Conservation (phyloP, 2,113 vertebrate genomes). For the Dasyornis broadbenti region DNA sequence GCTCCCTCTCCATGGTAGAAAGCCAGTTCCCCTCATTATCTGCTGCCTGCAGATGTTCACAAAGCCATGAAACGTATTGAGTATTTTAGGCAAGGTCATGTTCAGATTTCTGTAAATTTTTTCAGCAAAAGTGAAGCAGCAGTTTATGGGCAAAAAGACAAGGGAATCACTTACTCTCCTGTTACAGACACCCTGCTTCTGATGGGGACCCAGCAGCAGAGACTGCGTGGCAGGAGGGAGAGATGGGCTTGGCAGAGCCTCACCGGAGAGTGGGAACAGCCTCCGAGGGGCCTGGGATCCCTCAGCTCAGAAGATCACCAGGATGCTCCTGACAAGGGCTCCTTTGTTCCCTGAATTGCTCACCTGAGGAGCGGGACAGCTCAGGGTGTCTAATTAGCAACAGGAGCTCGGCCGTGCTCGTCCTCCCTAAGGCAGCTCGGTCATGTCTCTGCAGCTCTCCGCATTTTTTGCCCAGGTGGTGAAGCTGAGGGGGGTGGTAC, state of each 20-base stretch:
- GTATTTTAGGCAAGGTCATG: neutral
- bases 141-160: neutral
- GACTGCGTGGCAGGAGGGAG: neutral
- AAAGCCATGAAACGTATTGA: neutral
- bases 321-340: neutral
- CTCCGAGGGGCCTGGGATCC: neutral
- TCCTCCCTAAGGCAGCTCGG: neutral
- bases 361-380: neutral
- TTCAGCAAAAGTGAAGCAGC: neutral
- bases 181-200: neutral
- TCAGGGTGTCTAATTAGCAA: neutral
- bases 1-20: neutral
- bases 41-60: neutral
- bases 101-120: neutral
- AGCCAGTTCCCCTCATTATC: neutral
- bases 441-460: constrained; percentile 25
- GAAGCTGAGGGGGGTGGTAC: neutral
- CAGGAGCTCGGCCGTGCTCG: neutral
- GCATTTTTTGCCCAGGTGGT: constrained; percentile 14
- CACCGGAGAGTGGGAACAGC: neutral
- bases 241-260: neutral
- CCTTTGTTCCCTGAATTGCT: neutral
- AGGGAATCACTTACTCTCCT: neutral
- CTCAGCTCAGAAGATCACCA: neutral
- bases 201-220: accelerated